These are phyloP conservation scores for Malaclemys terrapin DNA, from an alignment of 2,113 vertebrate genomes.

Conservation along the genomic window DNA sequence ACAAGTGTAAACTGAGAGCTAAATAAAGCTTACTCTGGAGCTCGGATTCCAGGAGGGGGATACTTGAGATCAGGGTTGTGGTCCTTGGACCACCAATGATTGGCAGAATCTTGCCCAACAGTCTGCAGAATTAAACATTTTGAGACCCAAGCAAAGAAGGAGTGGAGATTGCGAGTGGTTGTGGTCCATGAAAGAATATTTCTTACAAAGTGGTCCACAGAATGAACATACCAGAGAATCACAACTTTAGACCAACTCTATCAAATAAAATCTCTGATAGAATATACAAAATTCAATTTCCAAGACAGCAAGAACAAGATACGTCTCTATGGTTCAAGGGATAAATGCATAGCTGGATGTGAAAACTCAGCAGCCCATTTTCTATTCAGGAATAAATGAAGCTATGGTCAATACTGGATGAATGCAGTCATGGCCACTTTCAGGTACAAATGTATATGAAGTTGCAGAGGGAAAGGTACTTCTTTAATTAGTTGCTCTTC, in stretches of 20 bases:
- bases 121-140: fast-evolving
- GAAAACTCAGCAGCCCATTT: not conserved
- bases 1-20: not conserved
- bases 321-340: not conserved
- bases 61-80: not conserved
- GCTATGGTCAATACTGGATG: not conserved
- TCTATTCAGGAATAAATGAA: not conserved
- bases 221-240: not conserved
- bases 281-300: not conserved
- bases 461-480: not conserved
- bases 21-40: not conserved
- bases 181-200: not conserved
- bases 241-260: not conserved
- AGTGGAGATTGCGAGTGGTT: not conserved
- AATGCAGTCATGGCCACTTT: not conserved
- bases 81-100: not conserved
- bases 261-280: not conserved
- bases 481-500: constrained; percentile 13
- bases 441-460: not conserved
- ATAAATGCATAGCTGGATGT: not conserved
- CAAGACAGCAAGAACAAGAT: not conserved
- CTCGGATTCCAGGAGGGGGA: not conserved
- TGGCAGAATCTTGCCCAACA: not conserved
- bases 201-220: not conserved
- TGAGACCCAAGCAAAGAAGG: not conserved